Base-by-base conservation (phyloP, 1,140 invertebrate genomes). In the Yoshiicerus persimilis region DNA sequence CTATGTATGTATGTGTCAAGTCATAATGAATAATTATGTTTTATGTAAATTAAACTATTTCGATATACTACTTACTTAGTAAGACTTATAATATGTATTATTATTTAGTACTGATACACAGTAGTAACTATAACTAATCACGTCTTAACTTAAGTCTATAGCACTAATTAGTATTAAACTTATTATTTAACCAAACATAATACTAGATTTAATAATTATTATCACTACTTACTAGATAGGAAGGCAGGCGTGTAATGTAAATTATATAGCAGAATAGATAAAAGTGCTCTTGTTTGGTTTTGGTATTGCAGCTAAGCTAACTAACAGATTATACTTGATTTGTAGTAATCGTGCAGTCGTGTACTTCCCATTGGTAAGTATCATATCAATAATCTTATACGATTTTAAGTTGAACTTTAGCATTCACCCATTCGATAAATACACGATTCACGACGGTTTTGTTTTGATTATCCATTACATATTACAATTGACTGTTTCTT, bases 1-100 rank as follows among this genome's bases (percentile, higher is more conserved):
- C 86, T 87, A 80, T 80, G 75, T 80, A 80, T 80, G 75, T 80
- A 80, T 80, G 75, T 80, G 83, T 84, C 38, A 84, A 84, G 83
- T 84, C 41, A 80, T 80, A 34, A 80, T 80, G 30, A 80, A 80
- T 80, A 80, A 80, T 32, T 80, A 80, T 80, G n/a, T n/a, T 80
- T 34, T 80, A 34, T 80, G n/a, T 80, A 80, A 80, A 80, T 32
- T 32, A 34, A 80, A 80, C 47, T 56, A 56, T 56, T 56, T 36
- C 34, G 30, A 80, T 36, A 80, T 34, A 80, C 75, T 80, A 80
- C n/a, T 80, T 32, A 27, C 32, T 10, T 84, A 84, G 34, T 84
- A 84, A 84, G 36, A 84, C 36, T 84, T 39, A 83, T 83, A 9
- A 30, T n/a, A n/a, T n/a, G n/a, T n/a, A n/a, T n/a, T n/a, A n/a